These are phyloP conservation scores for Salminus brasiliensis DNA, from an alignment of 2,113 vertebrate genomes.

Conservation along the genomic window DNA sequence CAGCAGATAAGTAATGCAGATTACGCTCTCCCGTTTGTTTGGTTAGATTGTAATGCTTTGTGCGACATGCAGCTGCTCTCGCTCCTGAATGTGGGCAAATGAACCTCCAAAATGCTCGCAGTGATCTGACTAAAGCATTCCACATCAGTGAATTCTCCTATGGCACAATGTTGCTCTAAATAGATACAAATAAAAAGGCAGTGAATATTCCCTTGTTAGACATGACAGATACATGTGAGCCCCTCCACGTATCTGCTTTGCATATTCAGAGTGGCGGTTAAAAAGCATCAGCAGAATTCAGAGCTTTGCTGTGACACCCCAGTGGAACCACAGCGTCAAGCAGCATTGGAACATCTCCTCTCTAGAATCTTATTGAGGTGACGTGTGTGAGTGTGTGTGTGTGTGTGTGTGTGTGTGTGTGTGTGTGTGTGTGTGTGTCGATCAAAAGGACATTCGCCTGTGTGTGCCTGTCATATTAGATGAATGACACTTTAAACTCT, in stretches of 20 bases:
- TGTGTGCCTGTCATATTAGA: neutral
- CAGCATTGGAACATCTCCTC: neutral
- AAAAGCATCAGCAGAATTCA: slow-evolving; percentile 7
- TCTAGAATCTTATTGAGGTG: neutral
- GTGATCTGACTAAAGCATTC: slow-evolving; percentile 4
- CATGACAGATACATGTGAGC: slow-evolving; percentile 16
- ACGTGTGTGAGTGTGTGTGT: too few relatives aligned
- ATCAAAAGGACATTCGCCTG: neutral
- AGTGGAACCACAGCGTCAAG: slow-evolving; percentile 7
- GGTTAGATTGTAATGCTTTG: slow-evolving; percentile 2
- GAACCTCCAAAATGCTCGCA: neutral
- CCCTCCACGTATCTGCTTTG: slow-evolving; percentile 4
- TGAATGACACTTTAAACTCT: neutral
- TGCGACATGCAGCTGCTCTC: slow-evolving; percentile 14
- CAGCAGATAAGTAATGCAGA: neutral
- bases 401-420: neutral
- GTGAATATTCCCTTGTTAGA: slow-evolving; percentile 20
- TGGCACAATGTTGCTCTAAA: slow-evolving; percentile 26
- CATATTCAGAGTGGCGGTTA: slow-evolving; percentile 34
- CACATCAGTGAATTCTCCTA: slow-evolving; percentile 22
- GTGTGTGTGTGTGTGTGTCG: too few relatives aligned
- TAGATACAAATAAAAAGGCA: slow-evolving; percentile 25
- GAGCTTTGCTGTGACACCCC: slow-evolving; percentile 22
- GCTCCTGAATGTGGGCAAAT: neutral
- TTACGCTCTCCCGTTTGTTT: slow-evolving; percentile 14